Conservation (phyloP, 2,113 vertebrate genomes). For the Steatornis caripensis region DNA sequence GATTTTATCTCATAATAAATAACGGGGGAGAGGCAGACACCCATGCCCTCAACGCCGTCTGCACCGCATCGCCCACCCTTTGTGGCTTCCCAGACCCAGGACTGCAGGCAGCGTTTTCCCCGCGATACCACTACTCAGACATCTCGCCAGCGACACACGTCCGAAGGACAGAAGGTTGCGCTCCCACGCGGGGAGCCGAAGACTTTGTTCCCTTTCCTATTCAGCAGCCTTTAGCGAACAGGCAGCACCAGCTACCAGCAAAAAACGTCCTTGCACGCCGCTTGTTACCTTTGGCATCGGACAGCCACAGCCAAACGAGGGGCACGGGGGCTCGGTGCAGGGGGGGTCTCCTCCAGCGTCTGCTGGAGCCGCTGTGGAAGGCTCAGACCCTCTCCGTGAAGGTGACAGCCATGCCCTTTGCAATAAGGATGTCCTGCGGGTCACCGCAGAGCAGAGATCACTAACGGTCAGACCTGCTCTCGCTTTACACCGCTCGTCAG, state of each 20-base stretch:
- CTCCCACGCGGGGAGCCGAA: background rate
- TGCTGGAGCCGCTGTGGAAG: rapidly evolving
- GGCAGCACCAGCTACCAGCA: background rate
- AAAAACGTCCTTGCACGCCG: background rate
- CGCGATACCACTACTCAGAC: rapidly evolving
- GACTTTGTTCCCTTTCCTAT: background rate
- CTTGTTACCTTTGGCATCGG: background rate
- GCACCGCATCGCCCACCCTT: rapidly evolving
- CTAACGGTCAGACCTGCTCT: rapidly evolving
- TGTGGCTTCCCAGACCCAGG: background rate
- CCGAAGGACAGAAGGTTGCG: rapidly evolving
- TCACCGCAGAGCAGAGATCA: background rate
- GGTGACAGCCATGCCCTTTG: background rate
- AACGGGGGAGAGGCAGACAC: background rate
- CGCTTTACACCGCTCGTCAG: rapidly evolving
- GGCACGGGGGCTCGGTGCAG: rapidly evolving
- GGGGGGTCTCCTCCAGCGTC: background rate
- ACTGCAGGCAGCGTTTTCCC: background rate
- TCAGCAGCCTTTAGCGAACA: background rate
- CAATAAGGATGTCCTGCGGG: rapidly evolving
- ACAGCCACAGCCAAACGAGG: background rate
- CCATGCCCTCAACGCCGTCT: background rate
- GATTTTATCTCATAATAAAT: background rate
- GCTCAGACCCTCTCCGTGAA: background rate
- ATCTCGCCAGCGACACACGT: rapidly evolving